phyloP scores from a whole-genome alignment of 1,140 invertebrate species.

The Papilio glaucus region DNA sequence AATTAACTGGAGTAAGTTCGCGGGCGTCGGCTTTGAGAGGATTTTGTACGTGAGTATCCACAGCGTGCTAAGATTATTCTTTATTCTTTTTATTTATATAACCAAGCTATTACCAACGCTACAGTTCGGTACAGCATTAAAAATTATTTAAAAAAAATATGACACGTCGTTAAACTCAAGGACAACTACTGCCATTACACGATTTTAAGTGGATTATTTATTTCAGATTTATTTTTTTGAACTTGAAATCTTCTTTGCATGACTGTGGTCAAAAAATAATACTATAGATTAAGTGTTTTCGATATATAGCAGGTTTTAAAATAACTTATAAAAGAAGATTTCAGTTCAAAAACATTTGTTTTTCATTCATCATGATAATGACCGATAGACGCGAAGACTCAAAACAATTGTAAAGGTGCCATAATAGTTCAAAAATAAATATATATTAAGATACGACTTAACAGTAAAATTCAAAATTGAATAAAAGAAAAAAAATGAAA shows the following conservation, averaged over 20 bases:
- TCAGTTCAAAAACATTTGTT: no score
- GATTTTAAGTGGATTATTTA: background rate
- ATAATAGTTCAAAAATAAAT: no score
- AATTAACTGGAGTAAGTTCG: constrained; percentile 34
- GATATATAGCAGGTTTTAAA: no score
- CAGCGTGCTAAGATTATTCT: constrained; percentile 27
- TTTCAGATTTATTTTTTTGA: background rate
- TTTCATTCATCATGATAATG: no score
- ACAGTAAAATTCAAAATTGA: no score
- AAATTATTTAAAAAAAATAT: constrained; percentile 10
- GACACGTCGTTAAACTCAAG: background rate
- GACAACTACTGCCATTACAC: background rate
- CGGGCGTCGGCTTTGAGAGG: constrained; percentile 27
- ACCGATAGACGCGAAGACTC: no score
- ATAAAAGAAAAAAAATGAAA: no score
- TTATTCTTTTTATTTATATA: constrained; percentile 33
- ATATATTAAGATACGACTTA: no score
- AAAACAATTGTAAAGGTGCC: no score
- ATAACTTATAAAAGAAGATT: no score
- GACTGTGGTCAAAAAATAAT: no score
- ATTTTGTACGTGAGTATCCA: constrained; percentile 34
- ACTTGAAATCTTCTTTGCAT: background rate
- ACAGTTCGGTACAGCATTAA: background rate
- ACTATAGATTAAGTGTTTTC: no score
- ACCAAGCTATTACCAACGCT: background rate